A percentile compares a stretch with the other conserved stretches of the same genome.
Conservation (phyloP, 2,888 invertebrate genomes). For the Lithophane leautieri region DNA sequence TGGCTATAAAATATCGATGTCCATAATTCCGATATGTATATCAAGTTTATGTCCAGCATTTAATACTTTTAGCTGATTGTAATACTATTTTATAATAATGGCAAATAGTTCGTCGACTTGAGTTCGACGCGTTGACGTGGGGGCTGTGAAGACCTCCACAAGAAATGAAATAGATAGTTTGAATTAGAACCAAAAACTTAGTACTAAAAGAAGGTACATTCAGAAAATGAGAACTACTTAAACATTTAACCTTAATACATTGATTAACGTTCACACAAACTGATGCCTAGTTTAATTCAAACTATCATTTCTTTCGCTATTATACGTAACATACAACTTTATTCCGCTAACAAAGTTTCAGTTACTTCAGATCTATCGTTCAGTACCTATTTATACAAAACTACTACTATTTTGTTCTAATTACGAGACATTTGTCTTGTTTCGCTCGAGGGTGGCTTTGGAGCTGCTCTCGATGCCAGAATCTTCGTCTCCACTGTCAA, state of each 20-base stretch:
- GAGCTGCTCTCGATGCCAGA: slow-evolving; percentile 92
- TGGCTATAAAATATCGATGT: slow-evolving; percentile 49
- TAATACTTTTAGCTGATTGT: slow-evolving; percentile 63
- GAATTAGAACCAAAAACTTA: slow-evolving; percentile 43
- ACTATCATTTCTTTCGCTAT: slow-evolving; percentile 40
- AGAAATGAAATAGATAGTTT: slow-evolving; percentile 49
- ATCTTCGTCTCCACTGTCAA: slow-evolving; percentile 92
- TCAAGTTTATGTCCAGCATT: slow-evolving; percentile 64
- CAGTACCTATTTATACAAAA: slow-evolving; percentile 63
- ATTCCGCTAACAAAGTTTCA: slow-evolving; percentile 61
- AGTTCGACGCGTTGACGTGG: slow-evolving; percentile 34
- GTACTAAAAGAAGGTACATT: slow-evolving; percentile 34
- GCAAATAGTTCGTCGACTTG: slow-evolving; percentile 57
- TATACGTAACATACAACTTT: slow-evolving; percentile 58
- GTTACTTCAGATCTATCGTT: slow-evolving; percentile 59
- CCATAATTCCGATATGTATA: slow-evolving; percentile 78
- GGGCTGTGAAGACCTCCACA: slow-evolving; percentile 30
- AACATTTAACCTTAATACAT: slow-evolving; percentile 28
- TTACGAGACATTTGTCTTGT: slow-evolving; percentile 81
- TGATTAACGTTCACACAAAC: slow-evolving; percentile 37
- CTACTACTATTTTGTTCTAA: slow-evolving; percentile 62
- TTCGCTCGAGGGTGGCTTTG: slow-evolving; percentile 90
- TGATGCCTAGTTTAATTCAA: slow-evolving; percentile 34
- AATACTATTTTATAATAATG: slow-evolving; percentile 69
- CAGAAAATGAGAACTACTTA: slow-evolving; percentile 45